Base-by-base conservation (phyloP, 2,113 vertebrate species). In the Vanacampus margaritifer region DNA sequence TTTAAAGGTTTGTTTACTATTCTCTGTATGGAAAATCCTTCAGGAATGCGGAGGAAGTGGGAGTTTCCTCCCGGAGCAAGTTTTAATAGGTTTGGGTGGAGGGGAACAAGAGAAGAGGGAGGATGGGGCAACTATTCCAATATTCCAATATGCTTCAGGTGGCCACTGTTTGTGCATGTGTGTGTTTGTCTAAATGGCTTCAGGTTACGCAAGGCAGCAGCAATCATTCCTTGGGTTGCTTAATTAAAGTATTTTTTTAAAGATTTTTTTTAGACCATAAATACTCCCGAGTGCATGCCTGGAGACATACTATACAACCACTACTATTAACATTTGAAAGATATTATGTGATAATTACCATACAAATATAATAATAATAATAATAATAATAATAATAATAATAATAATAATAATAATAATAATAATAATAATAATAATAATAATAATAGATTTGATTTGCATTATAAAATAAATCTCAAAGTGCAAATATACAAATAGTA, bases 1-100 rank as follows among this genome's bases (percentile, higher is more conserved):
- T 86, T 87, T 78, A 24, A 71, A 77, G 71, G 75, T 87, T 88
- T 92, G 90, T 92, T 92, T 91, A 91, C 91, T 90, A 89, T 88
- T 82, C 81, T 80, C 82, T 76, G 79, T 80, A 87, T 75, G 86
- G 90, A 91, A 91, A 90, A 87, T 87, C 86, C 85, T 90, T 83
- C 73, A 86, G 88, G 89, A 91, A 90, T 89, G 85, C 76, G 50
- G 50, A 90, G 89, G 90, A 91, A 91, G 88, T 86, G 83, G 87
- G 85, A 75, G 84, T 89, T 86, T 84, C 89, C 82, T 87, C 39
- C 78, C 68, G 66, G 72, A 79, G 83, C 74, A 13, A 65, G 63
- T 71, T 83, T 84, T 88, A 87, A 87, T 80, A 67, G 67, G 72
- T 56, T 73, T 83, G 63, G 74, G 75, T 70, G 67, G 60, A 64